A percentile compares a stretch with the other conserved stretches of the same genome.
These are phyloP conservation scores for Agrochola macilenta DNA, from an alignment of 2,888 invertebrate species.

Conservation along the genomic window DNA sequence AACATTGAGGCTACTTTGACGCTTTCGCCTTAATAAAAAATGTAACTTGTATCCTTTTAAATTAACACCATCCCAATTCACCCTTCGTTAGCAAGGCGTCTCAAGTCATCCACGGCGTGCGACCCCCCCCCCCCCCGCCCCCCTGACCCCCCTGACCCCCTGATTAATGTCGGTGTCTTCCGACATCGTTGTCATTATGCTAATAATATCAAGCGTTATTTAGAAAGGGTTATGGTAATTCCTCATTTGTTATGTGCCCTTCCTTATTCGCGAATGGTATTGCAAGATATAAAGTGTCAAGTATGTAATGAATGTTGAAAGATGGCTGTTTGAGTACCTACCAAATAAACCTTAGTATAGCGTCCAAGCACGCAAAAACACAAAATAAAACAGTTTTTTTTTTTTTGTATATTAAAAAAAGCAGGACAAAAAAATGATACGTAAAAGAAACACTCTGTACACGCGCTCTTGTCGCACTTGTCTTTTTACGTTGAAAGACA, in stretches of 20 bases:
- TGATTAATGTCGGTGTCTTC: constrained; percentile 74
- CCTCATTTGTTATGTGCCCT: constrained; percentile 55
- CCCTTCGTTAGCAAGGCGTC: constrained; percentile 33
- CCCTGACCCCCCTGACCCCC: constrained; percentile 22
- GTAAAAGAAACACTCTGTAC: too few relatives aligned
- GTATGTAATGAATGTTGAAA: background rate
- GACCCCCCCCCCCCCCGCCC: background rate
- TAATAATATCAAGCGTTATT: constrained; percentile 65
- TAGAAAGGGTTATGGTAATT: constrained; percentile 57
- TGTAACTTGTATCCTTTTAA: constrained; percentile 14
- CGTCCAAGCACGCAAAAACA: too few relatives aligned
- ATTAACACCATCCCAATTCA: constrained; percentile 20
- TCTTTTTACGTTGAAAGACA: too few relatives aligned
- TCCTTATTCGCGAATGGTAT: constrained; percentile 35
- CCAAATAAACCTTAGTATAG: too few relatives aligned
- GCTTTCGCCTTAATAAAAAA: background rate
- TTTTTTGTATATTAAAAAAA: too few relatives aligned
- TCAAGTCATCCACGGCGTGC: constrained; percentile 50
- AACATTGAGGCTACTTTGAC: too few relatives aligned
- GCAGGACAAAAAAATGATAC: too few relatives aligned
- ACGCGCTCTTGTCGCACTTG: too few relatives aligned
- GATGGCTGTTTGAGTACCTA: background rate
- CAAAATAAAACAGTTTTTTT: too few relatives aligned
- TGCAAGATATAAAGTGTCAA: constrained; percentile 19
- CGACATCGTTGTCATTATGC: constrained; percentile 74